Base-by-base conservation (phyloP, 2,797 vertebrate species). In the Phalanger gymnotis region DNA sequence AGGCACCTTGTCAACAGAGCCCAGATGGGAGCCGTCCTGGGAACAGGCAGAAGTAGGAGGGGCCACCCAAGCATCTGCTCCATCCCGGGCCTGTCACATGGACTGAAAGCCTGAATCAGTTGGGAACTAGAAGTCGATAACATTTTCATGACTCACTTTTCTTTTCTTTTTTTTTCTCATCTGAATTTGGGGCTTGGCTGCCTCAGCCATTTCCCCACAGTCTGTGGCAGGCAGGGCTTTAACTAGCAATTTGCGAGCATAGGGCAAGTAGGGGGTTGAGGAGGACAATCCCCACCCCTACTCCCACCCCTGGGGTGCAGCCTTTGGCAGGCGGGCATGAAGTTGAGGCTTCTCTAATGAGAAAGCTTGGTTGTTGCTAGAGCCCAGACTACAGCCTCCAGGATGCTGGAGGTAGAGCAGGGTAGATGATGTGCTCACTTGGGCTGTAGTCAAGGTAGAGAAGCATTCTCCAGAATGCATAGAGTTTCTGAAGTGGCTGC, bases 51-150 rank as follows among this genome's bases (percentile, higher is more conserved):
- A 0, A 52, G 93, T 96, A 92, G 96, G 96, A 94, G 16, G 92
- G 94, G 96, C 0, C 54, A 94, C 93, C 94, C 92, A 96, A 97
- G 97, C 95, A 97, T 97, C 97, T 58, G 92, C 91, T 95, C 2
- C 92, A 73, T 22, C 73, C 95, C 7, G 53, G n/a, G 47, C 31
- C 34, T 47, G 93, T 98, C 98, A 98, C 94, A 93, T 97, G 98
- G 96, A 97, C 73, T 30, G 89, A 55, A 98, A 97, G 97, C 40
- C 97, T 98, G 98, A 98, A 97, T 98, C 92, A 4, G 95, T 96
- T 95, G 31, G n/a, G 53, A 3, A 53, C 66, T 90, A 58, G 96
- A 98, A 97, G 93, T 92, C 92, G 97, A 93, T 92, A 94, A 89
- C 16, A 0, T 93, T 28, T 91, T 0, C 0, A 34, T 97, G 97